Conservation (phyloP, 1,140 invertebrate species). For the Potamilus streckersoni region DNA sequence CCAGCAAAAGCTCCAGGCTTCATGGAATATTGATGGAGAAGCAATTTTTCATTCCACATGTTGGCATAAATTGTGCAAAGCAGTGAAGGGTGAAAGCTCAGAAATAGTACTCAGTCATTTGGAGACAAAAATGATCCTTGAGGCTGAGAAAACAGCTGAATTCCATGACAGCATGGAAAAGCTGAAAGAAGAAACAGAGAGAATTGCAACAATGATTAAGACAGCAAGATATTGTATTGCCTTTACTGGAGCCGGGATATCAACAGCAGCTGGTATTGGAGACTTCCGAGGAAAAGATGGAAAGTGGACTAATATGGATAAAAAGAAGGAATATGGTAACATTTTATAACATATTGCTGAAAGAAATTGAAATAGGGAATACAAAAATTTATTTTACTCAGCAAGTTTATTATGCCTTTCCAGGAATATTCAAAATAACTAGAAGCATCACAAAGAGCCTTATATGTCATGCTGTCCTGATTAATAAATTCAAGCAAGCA, state of each 20-base stretch:
- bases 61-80: slow-evolving; percentile 20
- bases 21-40: slow-evolving; percentile 33
- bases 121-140: slow-evolving; percentile 42
- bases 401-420: no score
- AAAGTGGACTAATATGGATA: slow-evolving; percentile 51
- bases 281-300: slow-evolving; percentile 84
- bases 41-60: slow-evolving; percentile 34
- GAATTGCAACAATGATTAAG: slow-evolving; percentile 43
- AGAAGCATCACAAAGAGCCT: no score
- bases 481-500: no score
- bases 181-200: slow-evolving; percentile 32
- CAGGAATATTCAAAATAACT: no score
- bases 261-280: slow-evolving; percentile 93
- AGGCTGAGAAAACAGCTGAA: slow-evolving; percentile 48
- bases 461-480: no score
- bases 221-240: slow-evolving; percentile 40
- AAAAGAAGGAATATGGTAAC: slow-evolving; percentile 37
- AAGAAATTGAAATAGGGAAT: no score
- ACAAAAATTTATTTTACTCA: no score
- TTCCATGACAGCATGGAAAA: slow-evolving; percentile 35
- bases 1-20: not conserved
- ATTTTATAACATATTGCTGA: no score
- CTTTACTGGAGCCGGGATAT: slow-evolving; percentile 87
- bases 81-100: not conserved
- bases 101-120: slow-evolving; percentile 12